Conservation (phyloP, 2,797 vertebrate genomes). For the Schizopygopsis malacanthus region DNA sequence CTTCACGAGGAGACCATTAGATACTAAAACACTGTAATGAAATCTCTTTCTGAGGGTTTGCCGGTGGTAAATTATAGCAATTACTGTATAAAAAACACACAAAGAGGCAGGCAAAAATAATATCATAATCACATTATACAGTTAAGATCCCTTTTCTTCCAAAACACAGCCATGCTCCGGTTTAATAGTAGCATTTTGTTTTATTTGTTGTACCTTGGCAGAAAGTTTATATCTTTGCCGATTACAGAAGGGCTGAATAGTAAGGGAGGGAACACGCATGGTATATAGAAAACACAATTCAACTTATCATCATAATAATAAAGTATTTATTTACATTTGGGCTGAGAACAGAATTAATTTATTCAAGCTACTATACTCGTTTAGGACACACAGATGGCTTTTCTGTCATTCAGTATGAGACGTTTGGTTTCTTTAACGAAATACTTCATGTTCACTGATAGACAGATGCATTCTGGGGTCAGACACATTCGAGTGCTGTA, state of each 20-base stretch:
- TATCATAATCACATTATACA: constrained; percentile 37
- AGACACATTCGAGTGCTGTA: constrained; percentile 70
- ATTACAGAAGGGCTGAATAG: constrained; percentile 73
- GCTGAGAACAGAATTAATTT: constrained; percentile 72
- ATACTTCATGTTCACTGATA: constrained; percentile 57
- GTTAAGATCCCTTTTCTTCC: constrained; percentile 1
- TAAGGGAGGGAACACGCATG: constrained; percentile 75
- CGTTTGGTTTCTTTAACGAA: constrained; percentile 72
- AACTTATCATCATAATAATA: constrained; percentile 63
- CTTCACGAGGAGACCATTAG: constrained; percentile 14
- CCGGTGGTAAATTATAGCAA: constrained; percentile 27
- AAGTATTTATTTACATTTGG: constrained; percentile 71
- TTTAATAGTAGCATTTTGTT: constrained; percentile 72
- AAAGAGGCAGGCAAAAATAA: constrained; percentile 21
- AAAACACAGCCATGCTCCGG: constrained; percentile 47
- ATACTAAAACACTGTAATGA: constrained; percentile 9
- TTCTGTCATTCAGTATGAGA: constrained; percentile 70
- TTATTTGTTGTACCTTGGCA: constrained; percentile 77
- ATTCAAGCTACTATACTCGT: constrained; percentile 66
- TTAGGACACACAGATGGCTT: constrained; percentile 75
- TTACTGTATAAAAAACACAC: constrained; percentile 29
- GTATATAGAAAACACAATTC: constrained; percentile 78
- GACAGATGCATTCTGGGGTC: constrained; percentile 62
- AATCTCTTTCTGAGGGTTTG: constrained; percentile 25
- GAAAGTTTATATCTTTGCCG: constrained; percentile 76